Conservation (phyloP, 2,797 vertebrate genomes). For the Furcifer pardalis region DNA sequence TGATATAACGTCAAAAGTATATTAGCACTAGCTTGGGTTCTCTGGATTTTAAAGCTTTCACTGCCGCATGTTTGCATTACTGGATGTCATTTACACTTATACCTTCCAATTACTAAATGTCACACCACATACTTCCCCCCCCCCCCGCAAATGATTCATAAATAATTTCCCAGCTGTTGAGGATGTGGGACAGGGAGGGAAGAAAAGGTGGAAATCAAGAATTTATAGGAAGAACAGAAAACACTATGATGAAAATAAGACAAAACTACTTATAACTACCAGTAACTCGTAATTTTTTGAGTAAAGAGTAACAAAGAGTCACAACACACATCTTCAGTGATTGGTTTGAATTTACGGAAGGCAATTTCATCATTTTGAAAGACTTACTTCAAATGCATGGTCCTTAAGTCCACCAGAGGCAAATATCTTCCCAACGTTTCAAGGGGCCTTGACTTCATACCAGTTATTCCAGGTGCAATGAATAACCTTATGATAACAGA, state of each 20-base stretch:
- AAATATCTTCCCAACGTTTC: no score
- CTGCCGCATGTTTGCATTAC: background rate
- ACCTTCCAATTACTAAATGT: background rate
- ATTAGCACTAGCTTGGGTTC: background rate
- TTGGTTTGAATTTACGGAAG: no score
- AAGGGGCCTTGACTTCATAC: no score
- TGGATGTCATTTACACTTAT: background rate
- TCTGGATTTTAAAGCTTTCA: background rate
- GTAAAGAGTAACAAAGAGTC: no score
- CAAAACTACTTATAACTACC: background rate
- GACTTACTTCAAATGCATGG: no score
- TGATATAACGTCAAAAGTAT: background rate
- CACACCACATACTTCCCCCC: conserved; percentile 11
- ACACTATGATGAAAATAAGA: background rate
- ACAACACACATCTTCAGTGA: no score
- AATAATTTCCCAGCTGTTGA: conserved; percentile 10
- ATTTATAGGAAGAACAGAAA: background rate
- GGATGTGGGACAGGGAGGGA: background rate
- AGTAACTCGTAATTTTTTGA: no score
- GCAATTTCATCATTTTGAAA: no score
- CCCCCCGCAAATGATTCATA: conserved; percentile 2
- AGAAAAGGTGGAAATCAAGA: background rate
- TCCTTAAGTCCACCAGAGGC: no score
- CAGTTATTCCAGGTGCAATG: no score
- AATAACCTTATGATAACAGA: no score